Evolutionary conservation across 1,140 invertebrate species (phyloP), one percentile per base, ranked within the genome.

Genomic region (Leptinotarsa lineolata): DNA sequence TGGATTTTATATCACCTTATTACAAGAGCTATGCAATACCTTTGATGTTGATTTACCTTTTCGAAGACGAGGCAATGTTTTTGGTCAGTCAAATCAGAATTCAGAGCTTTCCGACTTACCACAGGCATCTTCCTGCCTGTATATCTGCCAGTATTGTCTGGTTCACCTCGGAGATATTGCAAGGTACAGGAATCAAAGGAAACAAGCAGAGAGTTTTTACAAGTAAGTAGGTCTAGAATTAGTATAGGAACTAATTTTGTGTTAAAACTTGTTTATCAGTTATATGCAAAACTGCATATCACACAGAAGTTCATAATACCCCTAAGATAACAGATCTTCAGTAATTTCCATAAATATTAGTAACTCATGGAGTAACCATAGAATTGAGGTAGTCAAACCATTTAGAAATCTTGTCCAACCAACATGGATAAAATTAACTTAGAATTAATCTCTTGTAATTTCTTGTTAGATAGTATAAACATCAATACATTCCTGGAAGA

Each of bases 111-210:
- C 74, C 1, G 79, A 74, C 79, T 83, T 87, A 59, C 91, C 92
- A 16, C 90, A 92, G 75, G 89, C 89, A 72, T 90, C 88, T 39
- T 93, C 92, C 3, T 93, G 92, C 80, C 88, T 92, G 70, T 95
- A 95, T 81, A 91, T 94, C 68, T 94, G 93, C 81, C 94, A 95
- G 79, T 92, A 95, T 84, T 95, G 93, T 83, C 87, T 95, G 24
- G 93, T 96, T 59, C 94, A 95, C 85, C 86, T 95, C 13, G 94
- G 94, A 4, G 94, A 95, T 83, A 89, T 96, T 83, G 93, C 94
- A 45, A 88, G 94, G 13, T 96, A 96, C 81, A 86, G 92, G 70
- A 92, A 93, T 80, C 92, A 94, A 83, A 89, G 90, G 73, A 88
- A 90, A 45, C 91, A 94, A 82, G 94, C 94, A 0, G 93, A 95